Percentiles rank a stretch among this genome's conserved stretches.
Conservation (phyloP, 2,113 vertebrate species). For the Ondatra zibethicus region DNA sequence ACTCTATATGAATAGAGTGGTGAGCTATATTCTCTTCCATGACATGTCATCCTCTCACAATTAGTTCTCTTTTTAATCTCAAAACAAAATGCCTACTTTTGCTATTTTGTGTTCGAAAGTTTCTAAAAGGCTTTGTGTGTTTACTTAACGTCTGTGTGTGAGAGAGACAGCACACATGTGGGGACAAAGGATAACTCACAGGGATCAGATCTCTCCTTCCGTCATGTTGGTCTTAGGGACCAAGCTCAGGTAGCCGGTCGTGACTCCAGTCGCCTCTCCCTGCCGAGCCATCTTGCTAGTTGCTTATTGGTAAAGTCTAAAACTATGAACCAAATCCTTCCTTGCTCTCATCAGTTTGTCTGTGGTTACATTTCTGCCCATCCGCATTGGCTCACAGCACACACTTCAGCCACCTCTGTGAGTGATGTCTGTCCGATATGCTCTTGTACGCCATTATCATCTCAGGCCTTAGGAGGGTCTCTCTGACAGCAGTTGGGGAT, state of each 20-base stretch:
- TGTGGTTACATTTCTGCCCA: not conserved
- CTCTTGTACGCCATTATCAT: not conserved
- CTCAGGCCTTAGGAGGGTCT: not conserved
- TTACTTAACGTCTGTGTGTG: not conserved
- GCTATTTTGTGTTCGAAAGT: not conserved
- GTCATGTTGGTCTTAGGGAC: not conserved
- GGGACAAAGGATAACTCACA: no score
- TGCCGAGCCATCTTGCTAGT: not conserved
- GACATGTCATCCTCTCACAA: not conserved
- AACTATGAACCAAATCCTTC: constrained; percentile 9
- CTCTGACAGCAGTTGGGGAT: not conserved
- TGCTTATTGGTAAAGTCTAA: constrained; percentile 31
- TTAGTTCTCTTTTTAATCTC: constrained; percentile 31
- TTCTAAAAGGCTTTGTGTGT: not conserved
- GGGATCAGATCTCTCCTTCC: not conserved
- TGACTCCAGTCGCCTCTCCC: not conserved
- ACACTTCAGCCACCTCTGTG: constrained; percentile 1
- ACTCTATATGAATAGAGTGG: not conserved
- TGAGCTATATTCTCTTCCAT: not conserved
- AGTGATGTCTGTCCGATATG: not conserved
- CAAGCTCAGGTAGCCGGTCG: not conserved
- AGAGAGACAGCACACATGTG: not conserved
- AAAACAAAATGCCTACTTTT: constrained; percentile 57
- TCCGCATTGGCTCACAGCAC: not conserved
- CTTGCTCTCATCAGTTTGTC: not conserved